Evolutionary conservation across 2,797 vertebrate genomes (phyloP).

Genomic region (Chiroxiphia lanceolata): DNA sequence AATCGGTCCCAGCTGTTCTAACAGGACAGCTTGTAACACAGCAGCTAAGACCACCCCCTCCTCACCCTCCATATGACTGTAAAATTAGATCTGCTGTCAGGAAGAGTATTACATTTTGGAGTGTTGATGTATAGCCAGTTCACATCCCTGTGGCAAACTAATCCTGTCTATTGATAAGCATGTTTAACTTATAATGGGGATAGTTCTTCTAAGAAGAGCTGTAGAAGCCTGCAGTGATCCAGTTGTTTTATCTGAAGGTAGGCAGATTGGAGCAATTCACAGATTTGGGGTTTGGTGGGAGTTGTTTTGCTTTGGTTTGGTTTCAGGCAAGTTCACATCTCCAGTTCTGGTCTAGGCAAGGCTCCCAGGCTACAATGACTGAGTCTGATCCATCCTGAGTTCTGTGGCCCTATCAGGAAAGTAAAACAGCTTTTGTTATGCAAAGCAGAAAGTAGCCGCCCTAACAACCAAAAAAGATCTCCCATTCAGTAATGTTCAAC

Average conservation of each 20-base stretch:
- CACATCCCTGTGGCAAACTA: not conserved
- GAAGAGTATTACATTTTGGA: not conserved
- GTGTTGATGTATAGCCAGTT: not conserved
- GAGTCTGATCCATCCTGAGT: not conserved
- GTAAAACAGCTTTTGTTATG: not conserved
- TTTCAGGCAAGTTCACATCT: not conserved
- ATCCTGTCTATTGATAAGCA: not conserved
- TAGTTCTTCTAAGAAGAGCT: not conserved
- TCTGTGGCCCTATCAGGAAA: not conserved
- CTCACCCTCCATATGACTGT: not conserved
- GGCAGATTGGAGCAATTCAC: not conserved
- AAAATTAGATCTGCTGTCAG: not conserved
- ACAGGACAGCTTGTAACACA: not conserved
- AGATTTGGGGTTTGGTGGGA: accelerated
- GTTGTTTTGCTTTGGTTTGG: not conserved
- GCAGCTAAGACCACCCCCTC: not conserved
- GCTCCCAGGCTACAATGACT: not conserved
- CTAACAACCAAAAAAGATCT: not conserved
- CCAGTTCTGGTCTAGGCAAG: not conserved
- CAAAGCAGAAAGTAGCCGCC: not conserved
- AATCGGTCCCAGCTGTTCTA: too few species aligned
- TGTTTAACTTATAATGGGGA: not conserved
- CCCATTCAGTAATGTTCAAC: not conserved
- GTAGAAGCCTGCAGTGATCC: not conserved
- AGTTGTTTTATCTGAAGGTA: not conserved